Base-by-base conservation (phyloP, 2,888 invertebrate species). In the Gortyna flavago region DNA sequence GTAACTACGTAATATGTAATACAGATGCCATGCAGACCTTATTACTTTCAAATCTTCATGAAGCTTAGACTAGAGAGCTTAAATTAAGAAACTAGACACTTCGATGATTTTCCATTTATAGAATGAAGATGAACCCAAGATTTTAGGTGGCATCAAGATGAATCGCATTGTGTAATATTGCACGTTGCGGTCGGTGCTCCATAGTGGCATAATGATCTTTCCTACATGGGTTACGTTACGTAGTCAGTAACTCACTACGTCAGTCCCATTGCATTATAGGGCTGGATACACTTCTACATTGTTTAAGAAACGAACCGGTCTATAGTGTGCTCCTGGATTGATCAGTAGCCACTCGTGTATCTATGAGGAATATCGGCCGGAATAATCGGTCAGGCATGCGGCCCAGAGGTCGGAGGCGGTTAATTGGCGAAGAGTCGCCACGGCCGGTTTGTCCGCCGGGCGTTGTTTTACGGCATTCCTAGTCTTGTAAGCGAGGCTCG, bases 341-440 rank as follows among this genome's bases (percentile, higher is more conserved):
- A 83, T 81, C 89, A 78, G 86, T 84, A 84, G 80, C 81, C 72
- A 41, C 70, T 80, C 75, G 81, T 54, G 87, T 90, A 92, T 93
- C 92, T 94, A 93, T 91, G 92, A 93, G 92, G 92, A 93, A 91
- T 93, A 93, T 93, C 91, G 88, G 89, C 88, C 88, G 87, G 85
- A 89, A 90, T 91, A 90, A 90, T 90, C 90, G 88, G 87, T 85
- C 87, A 89, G 92, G 92, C 92, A 93, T 91, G 93, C 93, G 90
- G 93, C 91, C 89, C 90, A 91, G 94, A 94, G 96, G 95, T 95
- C 95, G 94, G 91, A 92, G 92, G 93, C 95, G 94, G 96, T 95
- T 96, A 96, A 96, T 96, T 96, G 95, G 94, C 95, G 94, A 95
- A 92, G 93, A 94, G 92, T 91, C 92, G 94, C 93, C 91, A 85